Base-by-base conservation (phyloP, 2,797 vertebrate species). In the Craterocephalus amniculus region DNA sequence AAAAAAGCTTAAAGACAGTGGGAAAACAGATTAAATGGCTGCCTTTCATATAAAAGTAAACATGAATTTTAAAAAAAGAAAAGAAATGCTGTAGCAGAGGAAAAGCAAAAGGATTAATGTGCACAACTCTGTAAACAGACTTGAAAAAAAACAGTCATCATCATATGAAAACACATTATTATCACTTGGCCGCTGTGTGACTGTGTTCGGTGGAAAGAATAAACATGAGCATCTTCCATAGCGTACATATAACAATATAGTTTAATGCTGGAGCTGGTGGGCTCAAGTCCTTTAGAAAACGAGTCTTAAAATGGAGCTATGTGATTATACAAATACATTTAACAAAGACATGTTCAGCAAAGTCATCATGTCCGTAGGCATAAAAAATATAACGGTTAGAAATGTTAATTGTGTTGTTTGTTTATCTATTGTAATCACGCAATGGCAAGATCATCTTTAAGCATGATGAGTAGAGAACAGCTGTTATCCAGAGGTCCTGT, bases 141-240 rank as follows among this genome's bases (percentile, higher is more conserved):
- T 43, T 43, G 2, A 43, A 84, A 67, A 84, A 67, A 68, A 26
- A 43, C 12, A 29, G 35, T 61, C 31, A 74, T 80, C 77, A 82
- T 64, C 65, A 59, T 62, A 66, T 67, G 59, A 83, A 78, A 77
- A 87, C 40, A 80, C 61, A 58, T 76, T 58, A 79, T 84, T 82
- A 82, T 74, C 48, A 40, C 45, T 55, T 65, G 36, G 67, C 69
- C 62, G 59, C 54, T 38, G 29, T 34, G 20, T 70, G 77, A 74
- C 59, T 74, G 70, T 16, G 38, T 72, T 61, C 10, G 1, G 29
- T 36, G 29, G 8, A 27, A 60, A 65, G 31, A 60, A 32, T 55
- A 12, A 4, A 27, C 10, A 49, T 43, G 18, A 43, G 40, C 40
- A 20, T 43, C 40, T 43, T 40, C 6, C 40, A 43, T 10, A 48